Percentiles rank a stretch among this genome's conserved stretches.
phyloP scores from a whole-genome alignment of 2,888 invertebrate genomes.

The Chrysotoxum bicinctum region DNA sequence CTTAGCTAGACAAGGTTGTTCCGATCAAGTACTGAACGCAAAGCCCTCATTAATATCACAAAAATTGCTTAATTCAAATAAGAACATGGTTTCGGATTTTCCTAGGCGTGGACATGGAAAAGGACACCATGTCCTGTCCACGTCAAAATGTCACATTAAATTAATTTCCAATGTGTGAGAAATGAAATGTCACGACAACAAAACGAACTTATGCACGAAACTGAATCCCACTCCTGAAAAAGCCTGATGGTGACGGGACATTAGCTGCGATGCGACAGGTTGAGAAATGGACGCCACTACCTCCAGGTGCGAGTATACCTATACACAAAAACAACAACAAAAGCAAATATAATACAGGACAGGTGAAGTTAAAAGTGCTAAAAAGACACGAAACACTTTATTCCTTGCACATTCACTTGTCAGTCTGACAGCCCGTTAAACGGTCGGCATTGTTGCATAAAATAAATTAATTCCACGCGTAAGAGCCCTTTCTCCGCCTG shows the following conservation, averaged over 20 bases:
- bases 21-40: background rate
- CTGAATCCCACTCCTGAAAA: background rate
- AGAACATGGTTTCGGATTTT: background rate
- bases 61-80: background rate
- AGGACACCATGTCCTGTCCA: slow-evolving; percentile 48
- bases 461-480: slow-evolving; percentile 60
- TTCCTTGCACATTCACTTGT: slow-evolving; percentile 37
- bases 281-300: slow-evolving; percentile 7
- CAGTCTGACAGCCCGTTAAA: slow-evolving; percentile 44
- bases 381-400: slow-evolving; percentile 44
- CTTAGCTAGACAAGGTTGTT: background rate
- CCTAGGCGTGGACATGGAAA: slow-evolving; percentile 44
- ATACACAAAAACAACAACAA: background rate
- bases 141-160: slow-evolving; percentile 64
- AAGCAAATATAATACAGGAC: background rate
- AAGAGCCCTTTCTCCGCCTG: slow-evolving; percentile 19
- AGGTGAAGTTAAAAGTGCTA: slow-evolving; percentile 31
- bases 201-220: slow-evolving; percentile 55
- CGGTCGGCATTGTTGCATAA: slow-evolving; percentile 28
- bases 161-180: slow-evolving; percentile 62
- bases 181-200: slow-evolving; percentile 59
- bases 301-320: too few species aligned
- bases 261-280: slow-evolving; percentile 37
- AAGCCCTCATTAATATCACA: background rate
- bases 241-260: background rate